Conservation (phyloP, 1,140 invertebrate genomes). For the Lutraria rhynchaena region DNA sequence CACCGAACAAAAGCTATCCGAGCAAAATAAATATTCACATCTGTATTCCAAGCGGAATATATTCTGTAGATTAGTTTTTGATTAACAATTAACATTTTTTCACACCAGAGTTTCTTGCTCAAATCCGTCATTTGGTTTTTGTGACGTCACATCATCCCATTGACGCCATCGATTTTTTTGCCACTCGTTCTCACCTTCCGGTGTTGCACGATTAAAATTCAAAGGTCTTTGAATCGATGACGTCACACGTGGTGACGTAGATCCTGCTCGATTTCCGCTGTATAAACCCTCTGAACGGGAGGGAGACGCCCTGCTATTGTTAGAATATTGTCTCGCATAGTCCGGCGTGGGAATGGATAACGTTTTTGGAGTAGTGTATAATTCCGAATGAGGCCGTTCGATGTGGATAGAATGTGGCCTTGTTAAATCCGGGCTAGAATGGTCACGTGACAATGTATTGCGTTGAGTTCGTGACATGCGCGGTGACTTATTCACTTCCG, state of each 20-base stretch:
- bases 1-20: too few relatives aligned
- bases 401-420: slow-evolving; percentile 53
- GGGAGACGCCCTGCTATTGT: not conserved
- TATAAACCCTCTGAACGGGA: slow-evolving; percentile 33
- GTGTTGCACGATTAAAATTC: slow-evolving; percentile 49
- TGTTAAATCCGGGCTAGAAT: slow-evolving; percentile 44
- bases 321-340: slow-evolving; percentile 38
- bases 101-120: slow-evolving; percentile 60
- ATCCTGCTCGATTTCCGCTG: not conserved
- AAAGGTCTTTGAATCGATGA: slow-evolving; percentile 57
- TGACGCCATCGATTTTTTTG: slow-evolving; percentile 55
- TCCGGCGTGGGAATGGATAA: slow-evolving; percentile 53
- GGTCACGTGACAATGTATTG: slow-evolving; percentile 40
- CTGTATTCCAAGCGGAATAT: too few relatives aligned
- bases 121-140: slow-evolving; percentile 44
- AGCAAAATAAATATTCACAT: too few relatives aligned
- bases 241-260: slow-evolving; percentile 47
- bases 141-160: slow-evolving; percentile 49
- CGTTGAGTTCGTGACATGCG: slow-evolving; percentile 30
- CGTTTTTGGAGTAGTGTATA: slow-evolving; percentile 45
- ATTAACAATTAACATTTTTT: not conserved
- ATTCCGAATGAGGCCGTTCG: slow-evolving; percentile 44
- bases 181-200: slow-evolving; percentile 57
- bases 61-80: too few relatives aligned
- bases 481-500: slow-evolving; percentile 41